Evolutionary conservation across 2,888 invertebrate species (phyloP).

Genomic region (Oeneis ivallda): DNA sequence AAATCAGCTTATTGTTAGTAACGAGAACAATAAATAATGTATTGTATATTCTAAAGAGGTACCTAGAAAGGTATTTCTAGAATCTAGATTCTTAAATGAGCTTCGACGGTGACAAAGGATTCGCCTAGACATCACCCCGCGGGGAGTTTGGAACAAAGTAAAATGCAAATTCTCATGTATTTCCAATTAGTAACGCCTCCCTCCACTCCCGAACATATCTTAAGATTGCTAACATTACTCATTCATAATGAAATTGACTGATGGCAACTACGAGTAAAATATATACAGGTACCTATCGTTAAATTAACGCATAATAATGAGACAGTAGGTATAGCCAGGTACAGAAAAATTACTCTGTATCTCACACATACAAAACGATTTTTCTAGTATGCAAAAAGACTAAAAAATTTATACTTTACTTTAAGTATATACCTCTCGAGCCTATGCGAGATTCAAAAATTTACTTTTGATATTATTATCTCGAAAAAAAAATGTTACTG

Average conservation of each 20-base stretch:
- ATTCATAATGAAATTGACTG: no score
- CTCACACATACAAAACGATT: no score
- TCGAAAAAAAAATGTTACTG: conserved; percentile 9
- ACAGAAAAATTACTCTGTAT: no score
- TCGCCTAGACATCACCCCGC: conserved; percentile 51
- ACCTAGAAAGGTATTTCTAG: conserved; percentile 12
- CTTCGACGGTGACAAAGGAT: conserved; percentile 35
- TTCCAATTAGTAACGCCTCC: conserved; percentile 67
- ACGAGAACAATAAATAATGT: conserved; percentile 10
- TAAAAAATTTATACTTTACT: no score
- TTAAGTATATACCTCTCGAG: no score
- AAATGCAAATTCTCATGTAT: conserved; percentile 78
- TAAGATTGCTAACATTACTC: conserved; percentile 29
- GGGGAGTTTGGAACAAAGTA: conserved; percentile 69
- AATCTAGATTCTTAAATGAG: conserved; percentile 37
- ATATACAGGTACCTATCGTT: no score
- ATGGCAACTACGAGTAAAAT: no score
- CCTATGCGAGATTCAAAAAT: no score
- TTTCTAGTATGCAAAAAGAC: no score
- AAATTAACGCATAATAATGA: no score
- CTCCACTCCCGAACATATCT: conserved; percentile 45
- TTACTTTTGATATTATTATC: background rate
- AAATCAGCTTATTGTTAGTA: no score
- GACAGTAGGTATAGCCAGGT: no score
- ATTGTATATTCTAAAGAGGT: conserved; percentile 9